Evolutionary conservation across 2,113 vertebrate genomes (phyloP).

Genomic region (Trematomus loennbergii): DNA sequence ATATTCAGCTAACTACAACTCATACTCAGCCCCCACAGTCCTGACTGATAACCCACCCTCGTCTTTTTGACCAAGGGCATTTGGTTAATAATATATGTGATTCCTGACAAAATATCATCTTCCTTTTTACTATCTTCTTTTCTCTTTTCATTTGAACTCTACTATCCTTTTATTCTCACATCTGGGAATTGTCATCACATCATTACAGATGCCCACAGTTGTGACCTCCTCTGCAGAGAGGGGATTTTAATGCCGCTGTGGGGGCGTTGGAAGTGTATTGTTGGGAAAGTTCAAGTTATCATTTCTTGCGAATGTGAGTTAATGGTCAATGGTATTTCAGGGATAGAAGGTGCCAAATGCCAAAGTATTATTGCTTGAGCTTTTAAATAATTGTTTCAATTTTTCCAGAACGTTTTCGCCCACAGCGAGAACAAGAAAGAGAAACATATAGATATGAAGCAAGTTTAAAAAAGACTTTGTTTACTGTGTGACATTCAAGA

Average conservation of each 20-base stretch:
- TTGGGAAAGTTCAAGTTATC: neutral
- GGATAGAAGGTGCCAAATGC: neutral
- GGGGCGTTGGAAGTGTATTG: constrained; percentile 1
- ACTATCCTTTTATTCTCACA: constrained; percentile 15
- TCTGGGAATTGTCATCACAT: constrained; percentile 36
- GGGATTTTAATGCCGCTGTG: constrained; percentile 2
- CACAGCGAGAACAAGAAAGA: neutral
- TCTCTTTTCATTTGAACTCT: constrained; percentile 21
- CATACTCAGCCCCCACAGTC: constrained; percentile 16
- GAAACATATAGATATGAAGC: neutral
- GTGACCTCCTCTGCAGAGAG: constrained; percentile 30
- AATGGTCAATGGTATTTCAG: neutral
- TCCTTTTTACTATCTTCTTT: constrained; percentile 1
- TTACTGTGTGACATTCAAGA: constrained; percentile 8
- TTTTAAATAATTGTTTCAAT: neutral
- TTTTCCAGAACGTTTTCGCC: neutral
- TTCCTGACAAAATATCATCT: constrained; percentile 33
- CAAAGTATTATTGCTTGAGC: neutral
- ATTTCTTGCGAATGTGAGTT: neutral
- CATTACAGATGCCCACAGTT: constrained; percentile 20
- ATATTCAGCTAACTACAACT: neutral
- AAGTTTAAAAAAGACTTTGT: neutral
- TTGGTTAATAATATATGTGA: constrained; percentile 45
- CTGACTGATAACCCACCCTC: constrained; percentile 24
- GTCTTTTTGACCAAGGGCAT: constrained; percentile 29